Conservation (phyloP, 2,797 vertebrate species). For the Ciconia nigra region DNA sequence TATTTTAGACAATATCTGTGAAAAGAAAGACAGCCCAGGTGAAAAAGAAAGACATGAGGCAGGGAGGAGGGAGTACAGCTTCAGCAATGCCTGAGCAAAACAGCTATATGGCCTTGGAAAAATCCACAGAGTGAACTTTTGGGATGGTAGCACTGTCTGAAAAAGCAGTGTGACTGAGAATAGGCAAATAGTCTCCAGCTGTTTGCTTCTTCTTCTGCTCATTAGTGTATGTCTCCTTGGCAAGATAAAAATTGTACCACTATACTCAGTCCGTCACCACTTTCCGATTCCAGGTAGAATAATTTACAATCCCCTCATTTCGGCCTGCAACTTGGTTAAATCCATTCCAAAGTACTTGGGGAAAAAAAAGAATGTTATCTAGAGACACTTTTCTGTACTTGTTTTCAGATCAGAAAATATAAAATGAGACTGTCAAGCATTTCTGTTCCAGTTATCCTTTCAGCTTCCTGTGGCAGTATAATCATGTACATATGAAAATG, state of each 20-base stretch:
- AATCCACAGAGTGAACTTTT: not conserved
- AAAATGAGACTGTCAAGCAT: not conserved
- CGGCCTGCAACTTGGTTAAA: not conserved
- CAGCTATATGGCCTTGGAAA: not conserved
- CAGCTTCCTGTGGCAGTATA: not conserved
- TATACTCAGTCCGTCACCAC: not conserved
- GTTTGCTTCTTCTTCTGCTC: not conserved
- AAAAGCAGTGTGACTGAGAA: not conserved
- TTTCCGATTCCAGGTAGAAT: not conserved
- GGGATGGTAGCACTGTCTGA: not conserved
- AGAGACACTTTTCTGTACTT: not conserved
- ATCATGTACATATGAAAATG: not conserved
- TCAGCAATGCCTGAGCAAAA: not conserved
- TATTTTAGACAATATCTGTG: not conserved
- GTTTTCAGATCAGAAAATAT: not conserved
- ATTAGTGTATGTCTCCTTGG: not conserved
- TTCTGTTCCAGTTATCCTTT: not conserved
- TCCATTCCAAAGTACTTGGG: not conserved
- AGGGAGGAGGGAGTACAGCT: not conserved
- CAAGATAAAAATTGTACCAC: not conserved
- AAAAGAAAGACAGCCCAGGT: not conserved
- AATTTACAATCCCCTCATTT: not conserved
- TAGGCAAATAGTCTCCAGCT: not conserved
- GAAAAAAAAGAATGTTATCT: not conserved
- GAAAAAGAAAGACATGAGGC: not conserved